These are phyloP conservation scores for Stenoptilia bipunctidactyla DNA, from an alignment of 2,888 invertebrate species.

Conservation along the genomic window DNA sequence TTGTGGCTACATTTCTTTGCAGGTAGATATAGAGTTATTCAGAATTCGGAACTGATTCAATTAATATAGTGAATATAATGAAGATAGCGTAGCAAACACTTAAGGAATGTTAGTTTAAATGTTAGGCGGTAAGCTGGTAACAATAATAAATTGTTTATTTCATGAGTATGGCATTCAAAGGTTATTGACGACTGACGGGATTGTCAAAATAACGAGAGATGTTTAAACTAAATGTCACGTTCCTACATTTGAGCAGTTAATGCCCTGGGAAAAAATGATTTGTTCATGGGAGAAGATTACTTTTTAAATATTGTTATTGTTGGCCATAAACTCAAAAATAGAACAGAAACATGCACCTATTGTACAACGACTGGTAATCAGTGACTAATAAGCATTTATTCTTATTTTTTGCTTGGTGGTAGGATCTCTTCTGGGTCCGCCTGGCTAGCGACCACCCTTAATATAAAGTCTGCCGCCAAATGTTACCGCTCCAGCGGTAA, in stretches of 20 bases:
- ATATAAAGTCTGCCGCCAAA: too few relatives aligned
- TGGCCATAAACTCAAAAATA: too few relatives aligned
- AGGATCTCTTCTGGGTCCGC: too few relatives aligned
- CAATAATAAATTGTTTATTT: slow-evolving; percentile 6
- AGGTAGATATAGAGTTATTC: background rate
- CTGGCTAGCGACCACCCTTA: too few relatives aligned
- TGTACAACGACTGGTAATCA: too few relatives aligned
- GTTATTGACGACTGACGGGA: slow-evolving; percentile 30
- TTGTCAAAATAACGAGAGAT: slow-evolving; percentile 18
- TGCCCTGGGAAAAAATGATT: slow-evolving; percentile 11
- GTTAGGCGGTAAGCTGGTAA: background rate
- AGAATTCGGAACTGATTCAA: background rate
- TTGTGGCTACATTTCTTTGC: background rate
- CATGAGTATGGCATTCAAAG: slow-evolving; percentile 34
- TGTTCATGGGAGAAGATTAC: too few relatives aligned
- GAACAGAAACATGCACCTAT: too few relatives aligned
- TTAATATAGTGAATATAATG: background rate
- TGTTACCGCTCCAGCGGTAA: too few relatives aligned
- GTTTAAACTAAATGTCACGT: slow-evolving; percentile 23
- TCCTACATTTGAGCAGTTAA: slow-evolving; percentile 17
- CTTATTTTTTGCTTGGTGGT: too few relatives aligned
- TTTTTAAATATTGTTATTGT: too few relatives aligned
- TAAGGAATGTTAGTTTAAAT: background rate
- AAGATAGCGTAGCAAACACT: background rate
- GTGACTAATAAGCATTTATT: too few relatives aligned